Evolutionary conservation across 2,113 vertebrate species (phyloP).

Genomic region (Passer domesticus): DNA sequence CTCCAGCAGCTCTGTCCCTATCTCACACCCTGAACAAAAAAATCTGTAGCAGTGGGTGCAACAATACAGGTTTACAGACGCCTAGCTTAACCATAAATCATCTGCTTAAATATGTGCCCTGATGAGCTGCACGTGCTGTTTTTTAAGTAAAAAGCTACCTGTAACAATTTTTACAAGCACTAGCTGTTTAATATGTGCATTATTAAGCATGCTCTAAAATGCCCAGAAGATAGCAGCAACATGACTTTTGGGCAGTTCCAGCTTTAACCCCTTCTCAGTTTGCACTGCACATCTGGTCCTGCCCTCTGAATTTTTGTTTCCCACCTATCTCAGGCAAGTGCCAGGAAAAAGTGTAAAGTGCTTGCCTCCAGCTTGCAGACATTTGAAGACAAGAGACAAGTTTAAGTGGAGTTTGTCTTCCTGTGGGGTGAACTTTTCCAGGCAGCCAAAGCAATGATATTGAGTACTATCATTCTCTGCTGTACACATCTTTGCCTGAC

Average conservation of each 20-base stretch:
- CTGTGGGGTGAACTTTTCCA: constrained; percentile 7
- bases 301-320: neutral
- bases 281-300: neutral
- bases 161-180: neutral
- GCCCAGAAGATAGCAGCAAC: neutral
- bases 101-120: neutral
- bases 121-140: neutral
- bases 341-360: neutral
- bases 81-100: neutral
- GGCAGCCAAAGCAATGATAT: constrained; percentile 32
- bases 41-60: neutral
- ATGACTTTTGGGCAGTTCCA: neutral
- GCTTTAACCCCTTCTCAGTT: neutral
- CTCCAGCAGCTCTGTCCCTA: neutral
- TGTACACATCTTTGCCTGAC: constrained; percentile 55
- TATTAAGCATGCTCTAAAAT: neutral
- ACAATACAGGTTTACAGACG: neutral
- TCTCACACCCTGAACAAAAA: neutral
- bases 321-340: neutral
- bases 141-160: neutral
- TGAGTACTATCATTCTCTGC: constrained; percentile 28
- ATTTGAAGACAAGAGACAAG: constrained; percentile 6
- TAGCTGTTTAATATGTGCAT: neutral
- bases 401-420: constrained; percentile 25
- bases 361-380: neutral